Conservation (phyloP, 2,888 invertebrate species). For the Apodemia hepburni region DNA sequence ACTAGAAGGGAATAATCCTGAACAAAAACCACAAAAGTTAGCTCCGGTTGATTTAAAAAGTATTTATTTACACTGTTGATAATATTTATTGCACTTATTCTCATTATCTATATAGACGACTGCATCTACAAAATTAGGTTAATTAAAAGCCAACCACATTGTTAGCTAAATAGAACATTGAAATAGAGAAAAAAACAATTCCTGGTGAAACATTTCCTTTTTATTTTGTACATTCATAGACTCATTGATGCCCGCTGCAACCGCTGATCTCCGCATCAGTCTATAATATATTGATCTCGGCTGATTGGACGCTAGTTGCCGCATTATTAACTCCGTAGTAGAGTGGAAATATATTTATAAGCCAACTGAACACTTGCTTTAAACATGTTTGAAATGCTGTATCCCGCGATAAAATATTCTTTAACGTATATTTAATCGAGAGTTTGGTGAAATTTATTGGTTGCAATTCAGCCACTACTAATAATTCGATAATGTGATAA, state of each 20-base stretch:
- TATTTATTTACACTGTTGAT: too few species aligned
- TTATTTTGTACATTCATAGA: constrained; percentile 18
- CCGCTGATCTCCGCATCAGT: constrained; percentile 20
- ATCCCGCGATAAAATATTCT: neutral
- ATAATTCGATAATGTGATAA: neutral
- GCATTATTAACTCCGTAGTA: constrained; percentile 8
- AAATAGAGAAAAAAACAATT: constrained; percentile 15
- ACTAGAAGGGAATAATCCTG: too few species aligned
- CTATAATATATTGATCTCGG: constrained; percentile 18
- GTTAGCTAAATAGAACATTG: neutral
- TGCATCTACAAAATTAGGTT: constrained; percentile 1
- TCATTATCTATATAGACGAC: neutral
- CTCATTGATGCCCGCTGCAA: constrained; percentile 18
- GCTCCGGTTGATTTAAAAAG: too few species aligned
- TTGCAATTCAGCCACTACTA: neutral
- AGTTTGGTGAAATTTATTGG: too few species aligned
- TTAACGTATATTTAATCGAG: too few species aligned
- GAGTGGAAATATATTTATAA: constrained; percentile 1
- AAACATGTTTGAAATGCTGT: neutral
- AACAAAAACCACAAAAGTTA: too few species aligned
- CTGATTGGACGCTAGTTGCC: constrained; percentile 19
- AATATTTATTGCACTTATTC: neutral
- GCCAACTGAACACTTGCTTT: constrained; percentile 1
- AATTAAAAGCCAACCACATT: constrained; percentile 3
- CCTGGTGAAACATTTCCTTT: constrained; percentile 1